Evolutionary conservation across 2,797 vertebrate genomes (phyloP).

Genomic region (Fistularia tabacaria): DNA sequence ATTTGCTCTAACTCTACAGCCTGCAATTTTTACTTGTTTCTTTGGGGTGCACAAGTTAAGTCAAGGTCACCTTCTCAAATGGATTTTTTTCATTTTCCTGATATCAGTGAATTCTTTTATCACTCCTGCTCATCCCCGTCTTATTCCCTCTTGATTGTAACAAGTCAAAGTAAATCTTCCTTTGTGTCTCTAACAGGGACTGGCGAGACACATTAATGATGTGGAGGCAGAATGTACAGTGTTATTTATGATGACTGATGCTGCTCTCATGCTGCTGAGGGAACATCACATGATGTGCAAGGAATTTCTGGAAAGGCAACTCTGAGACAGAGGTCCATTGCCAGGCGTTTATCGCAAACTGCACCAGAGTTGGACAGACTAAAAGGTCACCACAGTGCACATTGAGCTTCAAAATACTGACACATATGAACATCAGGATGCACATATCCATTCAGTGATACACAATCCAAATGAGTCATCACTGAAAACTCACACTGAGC

Average conservation of each 20-base stretch:
- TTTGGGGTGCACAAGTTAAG: background rate
- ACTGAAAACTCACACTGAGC: constrained; percentile 22
- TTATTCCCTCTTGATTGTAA: background rate
- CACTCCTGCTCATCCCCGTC: background rate
- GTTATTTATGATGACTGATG: constrained; percentile 61
- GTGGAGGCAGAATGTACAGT: constrained; percentile 25
- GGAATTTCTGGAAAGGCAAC: constrained; percentile 48
- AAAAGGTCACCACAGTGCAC: constrained; percentile 22
- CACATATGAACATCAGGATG: too few relatives aligned
- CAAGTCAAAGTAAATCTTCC: constrained; percentile 10
- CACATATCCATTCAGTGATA: too few relatives aligned
- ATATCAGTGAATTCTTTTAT: background rate
- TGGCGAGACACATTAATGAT: constrained; percentile 48
- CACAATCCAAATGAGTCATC: constrained; percentile 8
- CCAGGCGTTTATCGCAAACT: constrained; percentile 46
- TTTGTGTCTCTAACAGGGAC: constrained; percentile 29
- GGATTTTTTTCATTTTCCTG: background rate
- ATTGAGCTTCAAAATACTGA: constrained; percentile 12
- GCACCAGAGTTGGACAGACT: constrained; percentile 39
- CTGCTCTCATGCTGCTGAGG: constrained; percentile 47
- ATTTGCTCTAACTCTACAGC: background rate
- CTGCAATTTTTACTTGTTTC: background rate
- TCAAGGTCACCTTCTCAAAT: background rate
- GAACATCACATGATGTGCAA: constrained; percentile 45
- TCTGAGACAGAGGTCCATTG: constrained; percentile 19